Conservation (phyloP, 2,113 vertebrate genomes). For the Pheucticus melanocephalus region DNA sequence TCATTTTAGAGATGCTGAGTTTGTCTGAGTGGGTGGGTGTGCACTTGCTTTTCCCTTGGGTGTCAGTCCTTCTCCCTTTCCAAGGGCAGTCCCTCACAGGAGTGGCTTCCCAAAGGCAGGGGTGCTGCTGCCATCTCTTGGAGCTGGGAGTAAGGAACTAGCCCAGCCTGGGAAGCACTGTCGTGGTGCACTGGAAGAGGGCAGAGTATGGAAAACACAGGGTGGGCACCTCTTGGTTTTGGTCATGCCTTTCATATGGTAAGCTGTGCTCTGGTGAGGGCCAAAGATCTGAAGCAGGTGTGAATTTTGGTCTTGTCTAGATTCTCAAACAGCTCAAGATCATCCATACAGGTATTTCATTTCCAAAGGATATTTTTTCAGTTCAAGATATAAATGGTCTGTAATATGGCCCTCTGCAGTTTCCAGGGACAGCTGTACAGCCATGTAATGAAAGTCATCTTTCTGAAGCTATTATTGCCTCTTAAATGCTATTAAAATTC, state of each 20-base stretch:
- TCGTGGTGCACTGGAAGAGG: not conserved
- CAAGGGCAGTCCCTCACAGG: not conserved
- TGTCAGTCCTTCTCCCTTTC: not conserved
- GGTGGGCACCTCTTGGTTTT: not conserved
- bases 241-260: not conserved
- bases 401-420: not conserved
- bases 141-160: not conserved
- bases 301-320: not conserved
- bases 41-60: not conserved
- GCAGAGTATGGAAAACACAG: fast-evolving
- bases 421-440: not conserved
- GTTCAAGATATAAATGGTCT: not conserved
- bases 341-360: not conserved
- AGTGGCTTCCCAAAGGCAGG: fast-evolving
- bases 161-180: not conserved
- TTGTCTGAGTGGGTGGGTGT: not conserved
- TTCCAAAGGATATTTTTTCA: not conserved
- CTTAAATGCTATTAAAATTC: not conserved
- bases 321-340: not conserved
- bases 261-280: not conserved
- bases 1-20: not conserved
- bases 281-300: not conserved
- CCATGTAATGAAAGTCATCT: not conserved
- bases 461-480: not conserved
- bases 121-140: slow-evolving; percentile 40